phyloP scores from a whole-genome alignment of 2,888 invertebrate genomes.

The Diarsia brunnea region DNA sequence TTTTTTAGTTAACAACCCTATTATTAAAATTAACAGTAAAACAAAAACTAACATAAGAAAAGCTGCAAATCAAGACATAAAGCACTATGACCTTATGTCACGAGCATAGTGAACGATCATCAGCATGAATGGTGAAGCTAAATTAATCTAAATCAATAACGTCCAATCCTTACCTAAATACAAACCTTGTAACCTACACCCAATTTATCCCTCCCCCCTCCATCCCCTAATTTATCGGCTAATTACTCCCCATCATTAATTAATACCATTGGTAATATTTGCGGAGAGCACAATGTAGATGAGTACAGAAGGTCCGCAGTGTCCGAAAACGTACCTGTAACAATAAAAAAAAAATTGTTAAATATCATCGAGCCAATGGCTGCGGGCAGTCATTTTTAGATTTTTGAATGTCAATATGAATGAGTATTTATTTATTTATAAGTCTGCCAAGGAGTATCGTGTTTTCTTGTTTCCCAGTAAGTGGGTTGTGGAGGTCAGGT shows the following conservation, averaged over 20 bases:
- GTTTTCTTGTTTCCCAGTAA: neutral
- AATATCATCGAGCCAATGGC: neutral
- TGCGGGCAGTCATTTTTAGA: neutral
- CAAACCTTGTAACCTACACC: neutral
- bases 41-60: too few relatives aligned
- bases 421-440: neutral
- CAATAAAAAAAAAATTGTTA: neutral
- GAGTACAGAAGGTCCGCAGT: constrained; percentile 12
- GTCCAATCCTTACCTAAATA: neutral
- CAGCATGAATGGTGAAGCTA: too few relatives aligned
- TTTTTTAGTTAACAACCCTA: too few relatives aligned
- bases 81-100: too few relatives aligned
- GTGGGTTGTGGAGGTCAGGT: neutral
- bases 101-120: too few relatives aligned
- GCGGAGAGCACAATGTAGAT: neutral
- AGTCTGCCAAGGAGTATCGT: neutral
- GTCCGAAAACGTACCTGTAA: neutral
- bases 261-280: constrained; percentile 35
- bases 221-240: neutral
- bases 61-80: too few relatives aligned
- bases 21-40: too few relatives aligned
- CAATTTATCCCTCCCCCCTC: neutral
- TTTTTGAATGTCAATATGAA: neutral
- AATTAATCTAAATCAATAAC: neutral
- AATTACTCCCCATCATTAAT: constrained; percentile 18